Conservation (phyloP, 2,113 vertebrate species). For the Hippocampus guttulatus region DNA sequence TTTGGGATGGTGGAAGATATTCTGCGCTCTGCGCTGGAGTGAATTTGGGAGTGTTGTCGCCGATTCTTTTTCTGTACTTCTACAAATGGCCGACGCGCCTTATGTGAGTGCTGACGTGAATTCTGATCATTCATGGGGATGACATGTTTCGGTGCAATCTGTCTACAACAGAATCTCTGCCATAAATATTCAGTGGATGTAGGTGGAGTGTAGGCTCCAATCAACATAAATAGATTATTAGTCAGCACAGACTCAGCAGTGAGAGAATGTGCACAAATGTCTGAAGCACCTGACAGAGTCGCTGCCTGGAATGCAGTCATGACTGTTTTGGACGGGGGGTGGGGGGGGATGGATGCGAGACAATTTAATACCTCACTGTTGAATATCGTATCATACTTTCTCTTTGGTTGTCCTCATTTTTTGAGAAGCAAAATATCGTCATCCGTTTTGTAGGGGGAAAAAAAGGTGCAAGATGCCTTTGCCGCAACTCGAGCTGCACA, state of each 20-base stretch:
- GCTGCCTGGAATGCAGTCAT: neutral
- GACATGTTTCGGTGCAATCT: neutral
- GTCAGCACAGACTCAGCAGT: neutral
- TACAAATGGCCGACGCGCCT: neutral
- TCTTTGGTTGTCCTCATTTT: neutral
- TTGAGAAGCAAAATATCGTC: neutral
- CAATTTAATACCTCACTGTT: too few relatives aligned
- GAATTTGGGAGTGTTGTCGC: neutral
- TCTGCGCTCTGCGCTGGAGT: neutral
- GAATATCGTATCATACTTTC: too few relatives aligned
- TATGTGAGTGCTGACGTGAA: neutral
- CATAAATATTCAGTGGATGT: neutral
- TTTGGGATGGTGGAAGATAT: neutral
- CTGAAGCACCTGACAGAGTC: neutral
- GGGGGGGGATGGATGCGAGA: too few relatives aligned
- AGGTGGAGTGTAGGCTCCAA: neutral
- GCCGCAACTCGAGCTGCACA: neutral
- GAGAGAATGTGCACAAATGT: neutral
- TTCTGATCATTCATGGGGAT: neutral
- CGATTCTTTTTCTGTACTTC: neutral
- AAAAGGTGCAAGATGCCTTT: neutral
- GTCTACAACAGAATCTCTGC: conserved; percentile 1
- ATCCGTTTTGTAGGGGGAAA: neutral
- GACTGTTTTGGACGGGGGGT: neutral
- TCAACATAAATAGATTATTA: neutral